phyloP scores from a whole-genome alignment of 2,113 vertebrate species.

The Neolamprologus toae region DNA sequence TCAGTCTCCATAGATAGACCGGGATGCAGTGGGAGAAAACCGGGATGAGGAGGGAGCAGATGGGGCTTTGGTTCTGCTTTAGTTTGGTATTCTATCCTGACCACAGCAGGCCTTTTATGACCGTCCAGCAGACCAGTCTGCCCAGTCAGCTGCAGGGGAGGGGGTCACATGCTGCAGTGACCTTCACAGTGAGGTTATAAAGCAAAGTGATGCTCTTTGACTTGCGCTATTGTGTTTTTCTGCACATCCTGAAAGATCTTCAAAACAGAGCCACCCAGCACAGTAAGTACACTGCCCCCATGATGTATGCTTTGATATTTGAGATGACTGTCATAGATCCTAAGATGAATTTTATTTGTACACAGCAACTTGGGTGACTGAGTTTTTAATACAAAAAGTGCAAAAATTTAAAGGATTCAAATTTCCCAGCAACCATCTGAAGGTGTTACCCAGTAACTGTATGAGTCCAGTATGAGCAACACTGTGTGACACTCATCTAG shows the following conservation, averaged over 20 bases:
- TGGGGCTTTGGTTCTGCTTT: conserved; percentile 5
- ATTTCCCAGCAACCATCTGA: neutral
- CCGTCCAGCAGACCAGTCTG: neutral
- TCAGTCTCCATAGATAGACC: conserved; percentile 20
- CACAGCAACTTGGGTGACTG: too few species aligned
- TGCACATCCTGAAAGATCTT: neutral
- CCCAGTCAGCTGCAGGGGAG: neutral
- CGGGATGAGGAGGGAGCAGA: neutral
- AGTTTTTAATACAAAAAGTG: neutral
- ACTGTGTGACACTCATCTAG: neutral
- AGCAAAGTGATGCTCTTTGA: conserved; percentile 6
- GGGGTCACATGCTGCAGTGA: conserved; percentile 1
- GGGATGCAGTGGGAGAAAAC: neutral
- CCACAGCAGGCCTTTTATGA: conserved; percentile 36
- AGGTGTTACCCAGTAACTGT: neutral
- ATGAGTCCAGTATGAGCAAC: accelerated
- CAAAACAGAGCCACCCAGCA: neutral
- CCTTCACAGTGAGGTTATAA: conserved; percentile 43
- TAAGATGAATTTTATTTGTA: neutral
- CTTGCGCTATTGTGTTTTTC: neutral
- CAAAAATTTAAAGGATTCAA: neutral
- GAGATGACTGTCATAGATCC: neutral
- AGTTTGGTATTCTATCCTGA: neutral
- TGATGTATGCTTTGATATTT: neutral
- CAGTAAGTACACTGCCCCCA: neutral